Conservation (phyloP, 2,888 invertebrate species). For the Blera fallax region DNA sequence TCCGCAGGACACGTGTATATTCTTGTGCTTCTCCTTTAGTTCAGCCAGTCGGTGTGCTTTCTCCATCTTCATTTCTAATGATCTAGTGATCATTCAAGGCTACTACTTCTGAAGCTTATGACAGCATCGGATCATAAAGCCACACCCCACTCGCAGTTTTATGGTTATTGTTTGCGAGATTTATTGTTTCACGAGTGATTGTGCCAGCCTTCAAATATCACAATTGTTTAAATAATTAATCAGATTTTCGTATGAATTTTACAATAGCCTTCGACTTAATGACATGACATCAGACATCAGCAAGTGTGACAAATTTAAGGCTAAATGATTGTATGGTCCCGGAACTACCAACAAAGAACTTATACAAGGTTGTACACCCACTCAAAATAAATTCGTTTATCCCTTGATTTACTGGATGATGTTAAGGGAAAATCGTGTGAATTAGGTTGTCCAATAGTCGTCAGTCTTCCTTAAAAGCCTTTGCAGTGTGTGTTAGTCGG, state of each 20-base stretch:
- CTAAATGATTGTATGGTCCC: not conserved
- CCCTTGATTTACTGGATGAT: too few relatives aligned
- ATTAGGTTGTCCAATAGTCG: too few relatives aligned
- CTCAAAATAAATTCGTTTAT: too few relatives aligned
- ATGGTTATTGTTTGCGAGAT: not conserved
- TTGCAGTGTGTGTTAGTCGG: too few relatives aligned
- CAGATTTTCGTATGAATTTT: not conserved
- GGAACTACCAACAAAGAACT: not conserved
- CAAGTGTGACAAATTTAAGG: not conserved
- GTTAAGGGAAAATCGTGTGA: too few relatives aligned
- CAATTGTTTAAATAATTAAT: not conserved
- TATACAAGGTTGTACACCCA: not conserved
- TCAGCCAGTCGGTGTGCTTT: too few relatives aligned
- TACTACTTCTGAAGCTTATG: not conserved
- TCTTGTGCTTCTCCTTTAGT: too few relatives aligned
- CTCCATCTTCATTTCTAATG: too few relatives aligned
- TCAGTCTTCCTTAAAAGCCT: too few relatives aligned
- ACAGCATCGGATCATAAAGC: not conserved
- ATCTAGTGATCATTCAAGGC: not conserved
- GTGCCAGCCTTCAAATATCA: not conserved
- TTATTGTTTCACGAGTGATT: not conserved
- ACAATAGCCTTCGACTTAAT: not conserved
- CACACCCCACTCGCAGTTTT: not conserved
- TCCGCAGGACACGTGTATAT: too few relatives aligned
- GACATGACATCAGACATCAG: not conserved